A percentile compares a stretch with the other conserved stretches of the same genome.
Evolutionary conservation across 2,797 vertebrate species (phyloP).

Genomic region (Pipistrellus kuhlii): DNA sequence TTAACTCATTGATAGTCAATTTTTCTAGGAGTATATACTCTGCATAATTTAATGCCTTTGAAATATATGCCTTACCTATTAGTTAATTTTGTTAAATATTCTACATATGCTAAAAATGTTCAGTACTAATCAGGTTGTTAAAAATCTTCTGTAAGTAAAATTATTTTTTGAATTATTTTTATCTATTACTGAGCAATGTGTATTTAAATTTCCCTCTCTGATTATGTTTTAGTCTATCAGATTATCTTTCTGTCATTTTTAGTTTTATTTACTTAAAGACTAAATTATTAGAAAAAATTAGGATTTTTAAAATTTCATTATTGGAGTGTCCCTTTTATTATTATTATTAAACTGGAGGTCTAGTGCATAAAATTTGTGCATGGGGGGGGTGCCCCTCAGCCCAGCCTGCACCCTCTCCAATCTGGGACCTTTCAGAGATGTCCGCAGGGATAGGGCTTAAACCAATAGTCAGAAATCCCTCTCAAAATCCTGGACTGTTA

Average conservation of each 20-base stretch:
- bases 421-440: too few species aligned
- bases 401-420: too few species aligned
- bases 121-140: background rate
- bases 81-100: background rate
- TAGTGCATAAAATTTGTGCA: too few species aligned
- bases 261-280: background rate
- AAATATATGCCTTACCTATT: background rate
- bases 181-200: background rate
- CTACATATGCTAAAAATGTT: background rate
- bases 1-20: background rate
- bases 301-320: background rate
- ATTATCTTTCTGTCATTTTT: background rate
- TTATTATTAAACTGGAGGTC: background rate
- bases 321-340: background rate
- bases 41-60: background rate
- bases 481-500: too few species aligned
- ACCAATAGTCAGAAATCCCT: too few species aligned
- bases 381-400: too few species aligned
- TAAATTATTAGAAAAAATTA: background rate
- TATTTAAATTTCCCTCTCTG: background rate
- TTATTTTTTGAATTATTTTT: background rate
- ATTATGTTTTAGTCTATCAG: background rate
- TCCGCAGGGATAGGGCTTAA: too few species aligned
- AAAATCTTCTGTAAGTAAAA: background rate
- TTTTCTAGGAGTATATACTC: background rate